These are phyloP conservation scores for Liolophura sinensis DNA, from an alignment of 1,140 invertebrate species.

Conservation along the genomic window DNA sequence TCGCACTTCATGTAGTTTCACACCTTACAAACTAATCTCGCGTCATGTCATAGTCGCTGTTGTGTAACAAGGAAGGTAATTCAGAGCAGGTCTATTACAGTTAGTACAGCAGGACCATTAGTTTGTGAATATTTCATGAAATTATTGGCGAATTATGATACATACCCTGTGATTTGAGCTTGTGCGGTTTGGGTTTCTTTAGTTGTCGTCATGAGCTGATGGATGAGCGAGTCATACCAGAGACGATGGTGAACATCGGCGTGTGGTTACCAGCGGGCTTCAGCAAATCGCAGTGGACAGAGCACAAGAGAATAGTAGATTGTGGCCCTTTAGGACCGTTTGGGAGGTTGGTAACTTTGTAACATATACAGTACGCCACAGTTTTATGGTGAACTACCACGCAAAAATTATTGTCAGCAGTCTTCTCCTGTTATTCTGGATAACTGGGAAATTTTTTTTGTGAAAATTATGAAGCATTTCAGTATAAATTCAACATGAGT, in stretches of 20 bases:
- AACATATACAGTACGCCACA: no score
- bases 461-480: neutral
- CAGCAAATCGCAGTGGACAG: slow-evolving; percentile 58
- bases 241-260: slow-evolving; percentile 73
- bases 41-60: no score
- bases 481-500: neutral
- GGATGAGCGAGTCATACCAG: slow-evolving; percentile 48
- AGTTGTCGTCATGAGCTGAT: slow-evolving; percentile 16
- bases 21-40: no score
- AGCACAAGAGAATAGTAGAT: slow-evolving; percentile 62
- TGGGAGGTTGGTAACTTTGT: slow-evolving; percentile 54
- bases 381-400: no score
- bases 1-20: no score
- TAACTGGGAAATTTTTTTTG: slow-evolving; percentile 29
- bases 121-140: neutral
- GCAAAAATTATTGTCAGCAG: no score
- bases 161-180: neutral
- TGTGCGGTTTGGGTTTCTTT: neutral
- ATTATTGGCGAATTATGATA: neutral
- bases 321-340: slow-evolving; percentile 66
- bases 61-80: no score
- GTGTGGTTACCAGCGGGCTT: slow-evolving; percentile 69
- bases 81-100: no score
- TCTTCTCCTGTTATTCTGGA: no score
- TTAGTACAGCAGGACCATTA: neutral